Evolutionary conservation across 2,888 invertebrate genomes (phyloP).

Genomic region (Vanessa cardui): DNA sequence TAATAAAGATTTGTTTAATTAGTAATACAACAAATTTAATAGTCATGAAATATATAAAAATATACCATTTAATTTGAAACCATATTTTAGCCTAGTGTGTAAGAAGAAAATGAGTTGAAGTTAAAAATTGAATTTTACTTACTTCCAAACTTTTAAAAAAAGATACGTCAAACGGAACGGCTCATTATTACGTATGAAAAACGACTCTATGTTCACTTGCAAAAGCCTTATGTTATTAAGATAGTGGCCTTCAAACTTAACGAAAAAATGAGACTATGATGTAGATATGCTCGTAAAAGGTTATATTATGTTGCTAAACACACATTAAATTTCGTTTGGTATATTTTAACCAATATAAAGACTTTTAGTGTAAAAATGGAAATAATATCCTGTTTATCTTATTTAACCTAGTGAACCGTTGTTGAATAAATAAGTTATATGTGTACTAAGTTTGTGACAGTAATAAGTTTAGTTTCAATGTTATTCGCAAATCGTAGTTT

Average conservation of each 20-base stretch:
- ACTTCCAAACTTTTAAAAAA: too few species aligned
- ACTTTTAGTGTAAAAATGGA: slow-evolving; percentile 31
- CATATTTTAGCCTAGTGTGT: too few species aligned
- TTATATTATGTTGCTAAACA: slow-evolving; percentile 57
- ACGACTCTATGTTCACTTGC: slow-evolving; percentile 49
- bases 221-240: slow-evolving; percentile 46
- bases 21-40: too few species aligned
- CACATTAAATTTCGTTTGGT: slow-evolving; percentile 29
- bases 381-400: background rate
- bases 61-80: too few species aligned
- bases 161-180: slow-evolving; percentile 44
- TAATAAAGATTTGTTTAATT: too few species aligned
- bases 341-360: slow-evolving; percentile 20
- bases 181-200: slow-evolving; percentile 44
- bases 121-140: too few species aligned
- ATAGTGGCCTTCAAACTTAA: slow-evolving; percentile 59
- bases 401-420: slow-evolving; percentile 14
- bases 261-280: slow-evolving; percentile 57
- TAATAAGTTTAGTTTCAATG: slow-evolving; percentile 9
- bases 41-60: too few species aligned
- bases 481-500: slow-evolving; percentile 4
- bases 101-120: too few species aligned
- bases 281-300: slow-evolving; percentile 61
- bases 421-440: slow-evolving; percentile 3
- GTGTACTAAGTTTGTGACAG: slow-evolving; percentile 14